phyloP scores from a whole-genome alignment of 1,140 invertebrate genomes.

The Drosophila orosa region DNA sequence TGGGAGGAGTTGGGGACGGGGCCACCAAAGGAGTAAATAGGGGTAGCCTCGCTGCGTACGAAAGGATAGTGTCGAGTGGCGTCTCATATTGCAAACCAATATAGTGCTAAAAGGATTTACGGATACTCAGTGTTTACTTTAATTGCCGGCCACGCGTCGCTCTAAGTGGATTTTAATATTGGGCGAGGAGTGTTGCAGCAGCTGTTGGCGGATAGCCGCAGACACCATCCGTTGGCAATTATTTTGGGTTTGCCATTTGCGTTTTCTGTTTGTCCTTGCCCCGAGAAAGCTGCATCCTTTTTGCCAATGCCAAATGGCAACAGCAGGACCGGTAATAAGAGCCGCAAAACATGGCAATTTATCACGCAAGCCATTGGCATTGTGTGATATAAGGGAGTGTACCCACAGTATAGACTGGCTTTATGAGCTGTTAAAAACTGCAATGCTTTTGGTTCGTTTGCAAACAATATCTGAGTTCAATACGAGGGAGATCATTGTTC shows the following conservation, averaged over 20 bases:
- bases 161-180: slow-evolving; percentile 74
- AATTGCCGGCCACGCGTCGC: slow-evolving; percentile 70
- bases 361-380: slow-evolving; percentile 58
- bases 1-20: slow-evolving; percentile 2
- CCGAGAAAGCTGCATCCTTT: slow-evolving; percentile 47
- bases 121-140: slow-evolving; percentile 68
- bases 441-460: not conserved
- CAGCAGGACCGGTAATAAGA: slow-evolving; percentile 32
- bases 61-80: slow-evolving; percentile 56
- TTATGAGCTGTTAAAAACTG: slow-evolving; percentile 4
- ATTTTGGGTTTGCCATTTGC: slow-evolving; percentile 38
- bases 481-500: not conserved
- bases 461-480: not conserved
- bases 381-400: slow-evolving; percentile 5
- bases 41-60: slow-evolving; percentile 10
- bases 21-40: not conserved
- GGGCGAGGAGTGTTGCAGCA: slow-evolving; percentile 47
- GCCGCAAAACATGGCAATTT: slow-evolving; percentile 42
- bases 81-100: slow-evolving; percentile 47
- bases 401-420: not conserved
- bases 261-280: slow-evolving; percentile 32
- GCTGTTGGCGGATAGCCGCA: slow-evolving; percentile 33
- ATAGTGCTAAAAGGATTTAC: slow-evolving; percentile 73
- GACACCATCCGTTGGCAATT: slow-evolving; percentile 56
- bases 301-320: slow-evolving; percentile 38